These are phyloP conservation scores for Tipula confusa DNA, from an alignment of 2,888 invertebrate genomes.

Conservation along the genomic window DNA sequence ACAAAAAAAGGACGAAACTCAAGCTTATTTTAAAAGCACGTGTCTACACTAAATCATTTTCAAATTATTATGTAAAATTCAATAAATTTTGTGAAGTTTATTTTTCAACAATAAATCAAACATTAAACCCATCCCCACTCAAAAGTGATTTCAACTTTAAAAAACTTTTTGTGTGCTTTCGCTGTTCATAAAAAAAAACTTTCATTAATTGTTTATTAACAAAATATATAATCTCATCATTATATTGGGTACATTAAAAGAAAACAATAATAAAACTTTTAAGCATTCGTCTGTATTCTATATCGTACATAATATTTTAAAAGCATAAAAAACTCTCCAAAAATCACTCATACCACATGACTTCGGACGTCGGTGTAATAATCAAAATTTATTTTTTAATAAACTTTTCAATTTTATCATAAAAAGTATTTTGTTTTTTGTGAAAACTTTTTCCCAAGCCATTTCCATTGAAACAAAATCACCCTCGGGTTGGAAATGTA, in stretches of 20 bases:
- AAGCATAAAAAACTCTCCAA: not conserved
- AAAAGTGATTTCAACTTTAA: not conserved
- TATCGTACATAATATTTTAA: no score
- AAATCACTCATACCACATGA: not conserved
- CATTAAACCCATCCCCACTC: not conserved
- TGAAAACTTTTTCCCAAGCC: not conserved
- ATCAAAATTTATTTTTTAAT: not conserved
- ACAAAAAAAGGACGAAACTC: not conserved
- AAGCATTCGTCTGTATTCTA: not conserved
- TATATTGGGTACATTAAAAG: no score
- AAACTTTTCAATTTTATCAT: not conserved
- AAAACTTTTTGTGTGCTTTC: not conserved
- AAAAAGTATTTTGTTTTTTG: not conserved
- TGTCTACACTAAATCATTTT: not conserved
- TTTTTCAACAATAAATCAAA: not conserved
- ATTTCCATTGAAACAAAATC: no score
- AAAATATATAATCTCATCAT: not conserved
- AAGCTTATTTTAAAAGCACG: not conserved
- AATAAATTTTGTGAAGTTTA: not conserved
- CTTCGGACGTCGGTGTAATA: not conserved
- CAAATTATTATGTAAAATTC: not conserved
- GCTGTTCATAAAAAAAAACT: not conserved
- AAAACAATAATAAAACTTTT: not conserved
- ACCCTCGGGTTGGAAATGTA: no score
- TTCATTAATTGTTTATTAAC: constrained; percentile 9